Conservation (phyloP, 2,797 vertebrate species). For the Pangasius krempfi region DNA sequence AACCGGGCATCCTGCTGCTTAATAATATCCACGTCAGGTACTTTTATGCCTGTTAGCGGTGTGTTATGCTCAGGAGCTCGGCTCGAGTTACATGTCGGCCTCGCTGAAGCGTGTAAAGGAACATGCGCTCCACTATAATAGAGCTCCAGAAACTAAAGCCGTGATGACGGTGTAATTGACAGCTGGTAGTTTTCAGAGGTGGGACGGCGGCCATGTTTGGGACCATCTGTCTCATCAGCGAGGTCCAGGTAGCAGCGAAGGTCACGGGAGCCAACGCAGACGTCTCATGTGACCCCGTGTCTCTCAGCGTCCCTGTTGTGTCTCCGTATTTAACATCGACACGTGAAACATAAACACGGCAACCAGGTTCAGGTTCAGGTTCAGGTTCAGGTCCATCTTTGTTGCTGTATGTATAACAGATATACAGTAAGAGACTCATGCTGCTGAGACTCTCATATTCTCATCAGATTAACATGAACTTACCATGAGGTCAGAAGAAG, state of each 20-base stretch:
- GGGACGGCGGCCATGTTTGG: conserved; percentile 43
- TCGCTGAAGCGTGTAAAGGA: conserved; percentile 3
- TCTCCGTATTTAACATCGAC: not conserved
- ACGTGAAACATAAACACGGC: not conserved
- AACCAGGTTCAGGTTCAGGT: not conserved
- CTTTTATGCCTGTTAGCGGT: conserved; percentile 57
- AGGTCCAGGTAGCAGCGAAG: conserved; percentile 35
- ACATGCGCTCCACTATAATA: not conserved
- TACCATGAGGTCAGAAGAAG: not conserved
- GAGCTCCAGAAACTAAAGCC: conserved; percentile 10
- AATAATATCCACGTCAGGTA: conserved; percentile 62
- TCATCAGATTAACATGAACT: not conserved
- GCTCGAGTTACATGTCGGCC: not conserved
- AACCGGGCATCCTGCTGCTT: conserved; percentile 61
- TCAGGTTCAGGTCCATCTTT: not conserved
- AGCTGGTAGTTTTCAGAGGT: conserved; percentile 38
- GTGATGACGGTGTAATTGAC: conserved; percentile 44
- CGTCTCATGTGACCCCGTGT: not conserved
- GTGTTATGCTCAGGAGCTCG: not conserved
- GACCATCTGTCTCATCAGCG: conserved; percentile 40
- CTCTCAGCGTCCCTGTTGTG: conserved; percentile 11
- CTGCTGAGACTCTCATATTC: not conserved
- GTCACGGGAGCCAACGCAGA: conserved; percentile 24
- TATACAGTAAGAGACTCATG: not conserved
- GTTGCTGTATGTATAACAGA: not conserved